Percentiles rank a stretch among this genome's conserved stretches.
Conservation (phyloP, 2,888 invertebrate genomes). For the Neoaliturus tenellus region DNA sequence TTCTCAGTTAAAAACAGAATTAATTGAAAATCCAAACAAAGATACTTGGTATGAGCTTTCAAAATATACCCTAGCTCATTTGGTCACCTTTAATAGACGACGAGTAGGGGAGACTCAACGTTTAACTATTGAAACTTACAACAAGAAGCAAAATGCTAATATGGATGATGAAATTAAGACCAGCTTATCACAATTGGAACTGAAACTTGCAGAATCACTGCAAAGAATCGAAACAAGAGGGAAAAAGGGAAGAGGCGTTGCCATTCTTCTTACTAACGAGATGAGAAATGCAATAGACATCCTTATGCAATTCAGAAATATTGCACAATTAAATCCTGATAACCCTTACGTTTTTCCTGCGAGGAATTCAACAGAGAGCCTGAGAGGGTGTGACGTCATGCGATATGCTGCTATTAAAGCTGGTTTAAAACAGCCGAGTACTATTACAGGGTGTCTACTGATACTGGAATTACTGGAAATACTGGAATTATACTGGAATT, state of each 20-base stretch:
- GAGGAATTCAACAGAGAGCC: background rate
- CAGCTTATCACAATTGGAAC: background rate
- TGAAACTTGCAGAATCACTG: conserved; percentile 35
- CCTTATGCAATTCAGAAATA: conserved; percentile 3
- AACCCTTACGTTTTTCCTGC: conserved; percentile 28
- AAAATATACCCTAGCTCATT: conserved; percentile 2
- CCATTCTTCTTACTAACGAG: conserved; percentile 19
- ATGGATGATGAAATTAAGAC: conserved; percentile 28
- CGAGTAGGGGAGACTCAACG: conserved; percentile 28
- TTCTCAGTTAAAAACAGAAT: background rate
- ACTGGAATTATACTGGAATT: too few relatives aligned
- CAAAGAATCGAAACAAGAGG: conserved; percentile 22
- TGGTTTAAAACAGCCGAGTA: conserved; percentile 10
- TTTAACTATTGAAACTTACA: conserved; percentile 24
- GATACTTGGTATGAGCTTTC: background rate
- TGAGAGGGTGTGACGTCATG: conserved; percentile 29
- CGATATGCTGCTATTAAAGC: background rate
- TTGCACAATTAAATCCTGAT: background rate
- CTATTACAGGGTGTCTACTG: too few relatives aligned
- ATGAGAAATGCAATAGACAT: conserved; percentile 33
- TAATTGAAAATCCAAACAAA: background rate
- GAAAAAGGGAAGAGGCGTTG: conserved; percentile 30
- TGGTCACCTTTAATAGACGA: conserved; percentile 44
- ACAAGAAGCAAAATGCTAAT: conserved; percentile 17
- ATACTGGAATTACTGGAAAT: too few relatives aligned